Percentiles rank a stretch among this genome's conserved stretches.
phyloP scores from a whole-genome alignment of 2,888 invertebrate genomes.

The Autographa pulchrina region DNA sequence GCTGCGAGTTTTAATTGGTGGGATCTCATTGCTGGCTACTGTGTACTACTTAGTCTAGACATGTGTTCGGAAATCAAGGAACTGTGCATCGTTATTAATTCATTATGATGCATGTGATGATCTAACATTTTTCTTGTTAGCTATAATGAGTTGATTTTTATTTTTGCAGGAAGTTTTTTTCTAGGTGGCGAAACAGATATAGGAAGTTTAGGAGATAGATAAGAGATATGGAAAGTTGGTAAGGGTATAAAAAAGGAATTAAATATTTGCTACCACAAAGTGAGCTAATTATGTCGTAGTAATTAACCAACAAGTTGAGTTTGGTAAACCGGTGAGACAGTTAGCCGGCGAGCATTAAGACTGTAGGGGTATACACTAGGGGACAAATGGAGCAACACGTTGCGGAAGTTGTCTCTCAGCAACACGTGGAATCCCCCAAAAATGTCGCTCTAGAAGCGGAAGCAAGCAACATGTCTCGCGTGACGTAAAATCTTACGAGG shows the following conservation, averaged over 20 bases:
- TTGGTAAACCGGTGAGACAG: background rate
- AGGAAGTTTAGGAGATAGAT: background rate
- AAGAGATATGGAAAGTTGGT: background rate
- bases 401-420: no score
- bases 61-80: background rate
- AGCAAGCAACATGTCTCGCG: no score
- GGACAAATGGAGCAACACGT: no score
- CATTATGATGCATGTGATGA: conserved; percentile 11
- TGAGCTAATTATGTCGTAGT: background rate
- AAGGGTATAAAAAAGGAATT: background rate
- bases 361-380: no score
- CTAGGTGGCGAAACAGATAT: conserved; percentile 14
- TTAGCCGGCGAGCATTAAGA: background rate
- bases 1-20: background rate
- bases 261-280: background rate
- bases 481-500: no score
- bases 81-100: conserved; percentile 12
- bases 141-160: background rate
- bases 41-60: background rate
- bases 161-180: background rate
- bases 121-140: background rate
- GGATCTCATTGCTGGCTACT: background rate
- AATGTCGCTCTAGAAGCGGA: no score
- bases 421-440: no score
- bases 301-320: background rate